A percentile compares a stretch with the other conserved stretches of the same genome.
These are phyloP conservation scores for Metopia argyrocephala DNA, from an alignment of 2,888 invertebrate species.

Conservation along the genomic window DNA sequence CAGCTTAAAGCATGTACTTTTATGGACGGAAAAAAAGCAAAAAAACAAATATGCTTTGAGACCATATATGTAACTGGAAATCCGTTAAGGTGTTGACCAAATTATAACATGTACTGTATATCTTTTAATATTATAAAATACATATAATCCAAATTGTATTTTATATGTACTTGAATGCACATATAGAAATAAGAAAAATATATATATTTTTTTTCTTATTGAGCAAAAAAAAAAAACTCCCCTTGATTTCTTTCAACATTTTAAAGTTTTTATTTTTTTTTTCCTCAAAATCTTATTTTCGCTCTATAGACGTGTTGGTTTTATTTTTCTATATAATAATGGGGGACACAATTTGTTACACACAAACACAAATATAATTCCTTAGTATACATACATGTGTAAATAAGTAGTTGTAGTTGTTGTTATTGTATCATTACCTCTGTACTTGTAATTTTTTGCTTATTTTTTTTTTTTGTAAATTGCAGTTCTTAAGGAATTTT, in stretches of 20 bases:
- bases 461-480: not conserved
- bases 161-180: not conserved
- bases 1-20: too few relatives aligned
- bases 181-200: not conserved
- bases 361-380: too few relatives aligned
- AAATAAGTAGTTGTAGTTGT: not conserved
- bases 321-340: slow-evolving; percentile 25
- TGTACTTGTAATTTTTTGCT: too few relatives aligned
- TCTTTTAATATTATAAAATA: too few relatives aligned
- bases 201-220: too few relatives aligned
- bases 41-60: too few relatives aligned
- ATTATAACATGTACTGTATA: too few relatives aligned
- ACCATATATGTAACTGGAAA: too few relatives aligned
- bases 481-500: slow-evolving; percentile 59
- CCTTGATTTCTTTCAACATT: slow-evolving; percentile 1
- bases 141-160: too few relatives aligned
- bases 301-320: slow-evolving; percentile 7
- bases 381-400: too few relatives aligned
- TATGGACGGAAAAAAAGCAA: too few relatives aligned
- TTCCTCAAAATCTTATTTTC: slow-evolving; percentile 9
- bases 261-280: slow-evolving; percentile 11
- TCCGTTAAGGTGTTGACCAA: too few relatives aligned
- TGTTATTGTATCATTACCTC: not conserved
- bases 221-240: not conserved
- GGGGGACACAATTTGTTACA: slow-evolving; percentile 28